Evolutionary conservation across 2,797 vertebrate species (phyloP).

Genomic region (Cephalopachus bancanus): DNA sequence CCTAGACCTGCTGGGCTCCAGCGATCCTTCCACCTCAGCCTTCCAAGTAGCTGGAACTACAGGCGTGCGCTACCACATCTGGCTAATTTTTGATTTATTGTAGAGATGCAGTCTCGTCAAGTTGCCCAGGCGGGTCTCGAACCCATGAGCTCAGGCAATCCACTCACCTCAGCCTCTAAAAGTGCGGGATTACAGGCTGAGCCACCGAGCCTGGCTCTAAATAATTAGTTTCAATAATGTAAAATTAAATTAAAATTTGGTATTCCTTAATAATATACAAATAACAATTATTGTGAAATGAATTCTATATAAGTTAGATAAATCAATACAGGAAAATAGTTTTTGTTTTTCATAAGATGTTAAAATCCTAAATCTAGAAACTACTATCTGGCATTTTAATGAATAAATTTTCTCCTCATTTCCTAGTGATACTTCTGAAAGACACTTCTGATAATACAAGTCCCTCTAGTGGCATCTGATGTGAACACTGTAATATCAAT

Average conservation of each 20-base stretch:
- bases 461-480: conserved; percentile 89
- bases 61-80: no score
- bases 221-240: not conserved
- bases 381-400: not conserved
- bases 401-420: conserved; percentile 25
- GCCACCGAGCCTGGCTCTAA: no score
- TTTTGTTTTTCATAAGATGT: conserved; percentile 28
- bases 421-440: conserved; percentile 69
- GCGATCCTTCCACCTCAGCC: no score
- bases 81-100: no score
- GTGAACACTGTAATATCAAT: conserved; percentile 71
- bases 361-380: conserved; percentile 16
- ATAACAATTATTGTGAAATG: not conserved
- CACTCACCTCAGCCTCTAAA: no score
- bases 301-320: not conserved
- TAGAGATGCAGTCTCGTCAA: no score
- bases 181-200: no score
- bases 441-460: conserved; percentile 87
- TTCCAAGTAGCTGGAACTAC: no score
- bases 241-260: not conserved
- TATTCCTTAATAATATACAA: not conserved
- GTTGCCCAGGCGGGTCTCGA: no score
- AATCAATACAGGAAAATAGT: not conserved
- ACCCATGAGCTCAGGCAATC: no score
- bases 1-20: no score